A percentile compares a stretch with the other conserved stretches of the same genome.
Conservation (phyloP, 2,797 vertebrate genomes). For the Lophius americanus region DNA sequence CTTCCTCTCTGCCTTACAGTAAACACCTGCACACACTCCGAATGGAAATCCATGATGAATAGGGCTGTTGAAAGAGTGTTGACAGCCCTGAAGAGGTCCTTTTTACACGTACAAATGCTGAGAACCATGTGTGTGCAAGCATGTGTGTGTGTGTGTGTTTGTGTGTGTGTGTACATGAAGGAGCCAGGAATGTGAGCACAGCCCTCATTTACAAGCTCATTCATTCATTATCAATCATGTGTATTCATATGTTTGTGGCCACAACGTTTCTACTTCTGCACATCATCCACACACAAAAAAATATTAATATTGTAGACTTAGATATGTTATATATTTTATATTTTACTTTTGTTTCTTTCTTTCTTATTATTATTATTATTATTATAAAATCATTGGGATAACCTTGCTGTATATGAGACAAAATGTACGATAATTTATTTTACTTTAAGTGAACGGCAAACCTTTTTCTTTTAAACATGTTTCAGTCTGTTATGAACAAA, state of each 20-base stretch:
- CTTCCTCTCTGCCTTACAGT: conserved; percentile 62
- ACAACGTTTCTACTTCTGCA: conserved; percentile 8
- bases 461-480: conserved; percentile 52
- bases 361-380: conserved; percentile 21
- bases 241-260: conserved; percentile 23
- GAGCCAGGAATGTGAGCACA: neutral
- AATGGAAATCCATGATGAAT: conserved; percentile 63
- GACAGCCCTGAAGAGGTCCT: conserved; percentile 65
- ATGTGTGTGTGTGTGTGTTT: conserved; percentile 6
- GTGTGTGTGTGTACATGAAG: neutral
- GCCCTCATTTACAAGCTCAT: conserved; percentile 51
- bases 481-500: conserved; percentile 64
- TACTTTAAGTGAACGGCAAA: conserved; percentile 52
- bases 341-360: neutral
- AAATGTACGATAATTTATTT: conserved; percentile 44
- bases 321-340: too few species aligned
- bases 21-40: conserved; percentile 69
- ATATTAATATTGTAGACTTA: neutral
- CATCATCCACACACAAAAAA: conserved; percentile 34
- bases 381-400: conserved; percentile 5
- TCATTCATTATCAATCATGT: conserved; percentile 44
- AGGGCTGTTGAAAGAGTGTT: conserved; percentile 59
- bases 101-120: conserved; percentile 60
- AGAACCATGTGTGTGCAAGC: conserved; percentile 5
- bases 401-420: neutral